phyloP scores from a whole-genome alignment of 2,113 vertebrate species.

The Nipponia nippon region DNA sequence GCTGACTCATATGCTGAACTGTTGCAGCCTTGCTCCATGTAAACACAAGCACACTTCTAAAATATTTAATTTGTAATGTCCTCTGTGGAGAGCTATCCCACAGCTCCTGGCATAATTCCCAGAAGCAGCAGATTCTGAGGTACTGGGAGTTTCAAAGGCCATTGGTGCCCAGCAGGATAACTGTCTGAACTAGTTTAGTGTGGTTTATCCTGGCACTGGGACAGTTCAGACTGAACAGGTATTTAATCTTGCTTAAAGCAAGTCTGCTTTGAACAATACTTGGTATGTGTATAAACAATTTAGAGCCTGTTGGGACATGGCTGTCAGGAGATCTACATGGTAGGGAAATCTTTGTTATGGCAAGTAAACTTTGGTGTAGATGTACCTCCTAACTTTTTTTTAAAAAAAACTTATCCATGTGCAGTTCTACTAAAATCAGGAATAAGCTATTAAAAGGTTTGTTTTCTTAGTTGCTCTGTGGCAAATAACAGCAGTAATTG shows the following conservation, averaged over 20 bases:
- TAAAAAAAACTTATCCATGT: neutral
- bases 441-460: neutral
- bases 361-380: neutral
- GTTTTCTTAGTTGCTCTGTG: neutral
- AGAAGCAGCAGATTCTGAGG: slow-evolving; percentile 63
- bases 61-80: slow-evolving; percentile 56
- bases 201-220: slow-evolving; percentile 59
- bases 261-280: slow-evolving; percentile 55
- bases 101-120: slow-evolving; percentile 48
- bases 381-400: neutral
- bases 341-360: slow-evolving; percentile 17
- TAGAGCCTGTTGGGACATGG: slow-evolving; percentile 55
- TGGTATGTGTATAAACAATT: slow-evolving; percentile 10
- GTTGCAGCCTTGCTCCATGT: slow-evolving; percentile 16
- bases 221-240: slow-evolving; percentile 59
- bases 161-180: slow-evolving; percentile 20
- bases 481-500: neutral
- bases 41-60: slow-evolving; percentile 48
- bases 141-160: slow-evolving; percentile 37
- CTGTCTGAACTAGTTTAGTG: slow-evolving; percentile 28
- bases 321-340: slow-evolving; percentile 9
- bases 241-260: slow-evolving; percentile 64
- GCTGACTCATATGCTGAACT: slow-evolving; percentile 53
- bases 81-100: slow-evolving; percentile 46
- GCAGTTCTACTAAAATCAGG: neutral